phyloP scores from a whole-genome alignment of 2,797 vertebrate genomes.

The Premnoplex brunnescens region DNA sequence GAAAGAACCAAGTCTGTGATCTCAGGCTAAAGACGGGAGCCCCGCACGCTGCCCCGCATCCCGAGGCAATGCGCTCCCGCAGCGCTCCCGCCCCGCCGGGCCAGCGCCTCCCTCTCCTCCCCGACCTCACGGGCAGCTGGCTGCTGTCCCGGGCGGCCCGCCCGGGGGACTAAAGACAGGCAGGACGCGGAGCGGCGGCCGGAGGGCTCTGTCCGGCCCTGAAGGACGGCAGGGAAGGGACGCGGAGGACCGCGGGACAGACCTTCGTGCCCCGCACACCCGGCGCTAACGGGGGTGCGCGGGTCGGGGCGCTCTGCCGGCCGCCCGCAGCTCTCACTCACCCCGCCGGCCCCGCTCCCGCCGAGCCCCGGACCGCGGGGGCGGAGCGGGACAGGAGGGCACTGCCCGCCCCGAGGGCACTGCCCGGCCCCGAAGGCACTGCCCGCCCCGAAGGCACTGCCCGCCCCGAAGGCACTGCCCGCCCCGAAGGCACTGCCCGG shows the following conservation, averaged over 20 bases:
- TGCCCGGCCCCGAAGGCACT: too few relatives aligned
- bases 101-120: fast-evolving
- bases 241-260: too few relatives aligned
- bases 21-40: background rate
- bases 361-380: background rate
- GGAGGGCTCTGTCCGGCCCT: background rate
- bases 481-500: too few relatives aligned
- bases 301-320: too few relatives aligned
- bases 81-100: background rate
- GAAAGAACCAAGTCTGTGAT: background rate
- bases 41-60: background rate
- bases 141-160: background rate
- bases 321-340: background rate
- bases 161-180: fast-evolving
- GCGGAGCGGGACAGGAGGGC: background rate
- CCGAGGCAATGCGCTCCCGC: background rate
- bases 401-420: background rate
- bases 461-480: background rate
- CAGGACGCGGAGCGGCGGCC: too few relatives aligned
- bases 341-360: background rate
- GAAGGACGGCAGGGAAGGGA: background rate
- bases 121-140: fast-evolving
- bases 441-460: too few relatives aligned
- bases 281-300: background rate
- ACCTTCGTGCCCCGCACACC: background rate